Percentiles rank a stretch among this genome's conserved stretches.
phyloP scores from a whole-genome alignment of 1,140 invertebrate species.

The Scaptomyza pallida region DNA sequence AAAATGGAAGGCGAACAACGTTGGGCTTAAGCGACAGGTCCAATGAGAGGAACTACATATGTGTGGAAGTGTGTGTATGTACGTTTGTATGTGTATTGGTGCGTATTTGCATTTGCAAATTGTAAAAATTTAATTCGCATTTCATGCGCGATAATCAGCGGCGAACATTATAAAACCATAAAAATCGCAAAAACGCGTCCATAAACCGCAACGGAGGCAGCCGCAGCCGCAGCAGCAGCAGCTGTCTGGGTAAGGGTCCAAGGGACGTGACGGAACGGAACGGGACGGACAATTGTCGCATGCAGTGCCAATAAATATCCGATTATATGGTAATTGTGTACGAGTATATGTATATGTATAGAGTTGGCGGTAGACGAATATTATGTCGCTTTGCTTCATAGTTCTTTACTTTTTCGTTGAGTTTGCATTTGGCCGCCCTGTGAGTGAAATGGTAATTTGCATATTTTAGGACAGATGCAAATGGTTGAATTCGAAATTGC shows the following conservation, averaged over 20 bases:
- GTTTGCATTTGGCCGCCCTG: slow-evolving; percentile 53
- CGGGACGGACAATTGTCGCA: slow-evolving; percentile 68
- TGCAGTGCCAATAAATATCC: slow-evolving; percentile 76
- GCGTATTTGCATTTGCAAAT: slow-evolving; percentile 77
- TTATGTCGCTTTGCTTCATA: slow-evolving; percentile 39
- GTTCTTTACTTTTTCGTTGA: not conserved
- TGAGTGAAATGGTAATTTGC: not conserved
- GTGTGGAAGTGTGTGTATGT: not conserved
- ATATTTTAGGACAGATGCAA: slow-evolving; percentile 60
- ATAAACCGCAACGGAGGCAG: slow-evolving; percentile 55
- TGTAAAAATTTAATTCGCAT: slow-evolving; percentile 82
- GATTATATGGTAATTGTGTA: slow-evolving; percentile 77
- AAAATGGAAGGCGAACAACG: slow-evolving; percentile 55
- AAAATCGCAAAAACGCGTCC: slow-evolving; percentile 72
- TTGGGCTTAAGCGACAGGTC: slow-evolving; percentile 32
- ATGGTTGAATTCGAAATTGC: not conserved
- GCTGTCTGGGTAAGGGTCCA: not conserved
- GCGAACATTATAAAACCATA: slow-evolving; percentile 80
- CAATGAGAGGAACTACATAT: slow-evolving; percentile 24
- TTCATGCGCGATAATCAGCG: slow-evolving; percentile 81
- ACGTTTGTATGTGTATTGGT: slow-evolving; percentile 7
- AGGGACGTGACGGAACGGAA: not conserved
- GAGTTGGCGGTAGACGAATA: slow-evolving; percentile 4
- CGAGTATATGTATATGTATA: slow-evolving; percentile 4
- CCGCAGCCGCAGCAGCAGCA: slow-evolving; percentile 2